phyloP scores from a whole-genome alignment of 2,888 invertebrate genomes.

The Sinelater perroti region DNA sequence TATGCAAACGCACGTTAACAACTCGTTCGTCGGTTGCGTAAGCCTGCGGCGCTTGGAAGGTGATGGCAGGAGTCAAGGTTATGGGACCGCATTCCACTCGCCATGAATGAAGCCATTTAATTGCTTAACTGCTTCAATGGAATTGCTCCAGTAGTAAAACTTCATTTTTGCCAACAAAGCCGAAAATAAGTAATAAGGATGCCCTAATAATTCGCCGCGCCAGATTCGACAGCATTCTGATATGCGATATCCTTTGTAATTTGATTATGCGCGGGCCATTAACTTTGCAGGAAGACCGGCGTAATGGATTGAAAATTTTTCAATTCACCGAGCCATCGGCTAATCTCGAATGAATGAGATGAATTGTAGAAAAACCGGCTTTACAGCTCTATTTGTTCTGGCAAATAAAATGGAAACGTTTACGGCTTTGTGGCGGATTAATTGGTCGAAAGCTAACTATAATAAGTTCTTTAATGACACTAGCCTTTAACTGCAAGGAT shows the following conservation, averaged over 20 bases:
- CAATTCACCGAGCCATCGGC: constrained; percentile 9
- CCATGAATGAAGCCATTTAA: constrained; percentile 12
- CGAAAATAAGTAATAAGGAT: not conserved
- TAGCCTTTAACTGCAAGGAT: too few relatives aligned
- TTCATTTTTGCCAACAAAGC: too few relatives aligned
- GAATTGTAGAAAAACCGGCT: not conserved
- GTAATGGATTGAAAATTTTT: constrained; percentile 25
- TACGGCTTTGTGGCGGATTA: too few relatives aligned
- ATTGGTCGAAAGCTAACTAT: too few relatives aligned
- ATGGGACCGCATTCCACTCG: constrained; percentile 11
- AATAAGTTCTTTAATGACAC: too few relatives aligned
- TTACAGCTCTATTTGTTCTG: not conserved
- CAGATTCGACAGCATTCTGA: constrained; percentile 1
- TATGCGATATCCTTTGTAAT: constrained; percentile 17
- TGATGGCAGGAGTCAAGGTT: constrained; percentile 8
- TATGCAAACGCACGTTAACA: too few relatives aligned
- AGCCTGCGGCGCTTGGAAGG: not conserved
- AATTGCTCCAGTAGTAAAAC: not conserved
- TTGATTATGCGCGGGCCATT: constrained; percentile 20
- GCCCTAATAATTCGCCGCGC: not conserved
- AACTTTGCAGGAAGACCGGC: constrained; percentile 10
- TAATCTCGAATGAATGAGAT: constrained; percentile 9
- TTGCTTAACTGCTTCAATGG: not conserved
- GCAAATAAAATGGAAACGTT: too few relatives aligned
- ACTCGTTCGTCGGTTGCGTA: too few relatives aligned